Percentiles rank a stretch among this genome's conserved stretches.
These are phyloP conservation scores for Sphecodes monilicornis DNA, from an alignment of 2,888 invertebrate species.

Conservation along the genomic window DNA sequence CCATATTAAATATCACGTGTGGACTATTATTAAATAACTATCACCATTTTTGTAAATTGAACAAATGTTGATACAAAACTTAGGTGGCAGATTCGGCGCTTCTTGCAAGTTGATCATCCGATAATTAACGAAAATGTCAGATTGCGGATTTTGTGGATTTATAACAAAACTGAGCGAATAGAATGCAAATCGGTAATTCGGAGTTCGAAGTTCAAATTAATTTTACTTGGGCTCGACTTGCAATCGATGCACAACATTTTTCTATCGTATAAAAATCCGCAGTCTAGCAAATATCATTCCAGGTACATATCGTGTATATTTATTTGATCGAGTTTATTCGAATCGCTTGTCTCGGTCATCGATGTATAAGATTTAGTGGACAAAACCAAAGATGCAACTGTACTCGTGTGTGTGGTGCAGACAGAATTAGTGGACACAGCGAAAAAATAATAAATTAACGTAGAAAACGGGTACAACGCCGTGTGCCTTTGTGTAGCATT, in stretches of 20 bases:
- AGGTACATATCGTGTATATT: constrained; percentile 37
- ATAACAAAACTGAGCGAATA: neutral
- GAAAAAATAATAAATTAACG: neutral
- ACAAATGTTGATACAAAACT: no score
- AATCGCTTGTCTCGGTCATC: constrained; percentile 1
- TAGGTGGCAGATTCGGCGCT: neutral
- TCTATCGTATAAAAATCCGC: neutral
- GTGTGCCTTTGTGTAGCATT: constrained; percentile 60
- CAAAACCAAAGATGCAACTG: constrained; percentile 50
- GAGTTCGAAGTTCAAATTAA: no score
- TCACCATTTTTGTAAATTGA: no score
- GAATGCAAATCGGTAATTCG: no score
- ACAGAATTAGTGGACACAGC: constrained; percentile 21
- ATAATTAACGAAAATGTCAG: neutral
- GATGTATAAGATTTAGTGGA: constrained; percentile 9
- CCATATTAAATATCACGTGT: neutral
- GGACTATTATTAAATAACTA: neutral
- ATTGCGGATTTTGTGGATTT: neutral
- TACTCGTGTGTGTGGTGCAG: constrained; percentile 12
- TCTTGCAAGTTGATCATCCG: neutral
- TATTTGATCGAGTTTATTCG: constrained; percentile 14
- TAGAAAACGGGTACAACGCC: constrained; percentile 40
- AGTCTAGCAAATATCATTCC: constrained; percentile 19
- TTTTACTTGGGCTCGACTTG: neutral
- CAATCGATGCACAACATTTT: neutral